phyloP scores from a whole-genome alignment of 2,797 vertebrate genomes.

The Myiotriccus ornatus region DNA sequence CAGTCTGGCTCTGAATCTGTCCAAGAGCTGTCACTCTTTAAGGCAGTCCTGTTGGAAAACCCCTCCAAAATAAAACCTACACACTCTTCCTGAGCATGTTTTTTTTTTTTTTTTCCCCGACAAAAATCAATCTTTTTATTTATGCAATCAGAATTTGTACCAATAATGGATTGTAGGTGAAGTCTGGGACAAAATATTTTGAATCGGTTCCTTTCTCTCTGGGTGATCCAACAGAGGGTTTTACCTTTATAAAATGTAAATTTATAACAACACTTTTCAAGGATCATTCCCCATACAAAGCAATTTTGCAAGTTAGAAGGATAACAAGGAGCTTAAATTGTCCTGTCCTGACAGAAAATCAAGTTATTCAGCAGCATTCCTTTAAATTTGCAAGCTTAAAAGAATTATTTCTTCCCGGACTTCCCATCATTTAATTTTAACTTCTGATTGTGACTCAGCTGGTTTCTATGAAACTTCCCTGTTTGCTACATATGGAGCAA shows the following conservation, averaged over 20 bases:
- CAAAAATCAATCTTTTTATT: not conserved
- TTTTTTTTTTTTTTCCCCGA: not conserved
- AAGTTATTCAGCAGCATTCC: not conserved
- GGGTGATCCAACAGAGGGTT: not conserved
- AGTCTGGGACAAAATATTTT: not conserved
- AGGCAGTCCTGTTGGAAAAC: not conserved
- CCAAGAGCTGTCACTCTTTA: not conserved
- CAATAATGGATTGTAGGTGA: not conserved
- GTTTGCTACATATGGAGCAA: conserved; percentile 82
- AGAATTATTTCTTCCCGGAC: not conserved
- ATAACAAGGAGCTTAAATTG: not conserved
- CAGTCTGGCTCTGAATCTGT: not conserved
- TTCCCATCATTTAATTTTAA: not conserved
- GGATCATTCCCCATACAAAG: not conserved
- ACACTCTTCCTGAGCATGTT: not conserved
- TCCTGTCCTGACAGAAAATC: not conserved
- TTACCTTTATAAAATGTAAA: not conserved
- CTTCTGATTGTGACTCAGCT: conserved; percentile 71
- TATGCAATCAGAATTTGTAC: conserved; percentile 33
- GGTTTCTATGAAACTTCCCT: conserved; percentile 93
- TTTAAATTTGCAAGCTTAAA: fast-evolving
- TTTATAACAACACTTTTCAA: not conserved
- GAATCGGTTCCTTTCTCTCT: not conserved
- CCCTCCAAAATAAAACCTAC: not conserved
- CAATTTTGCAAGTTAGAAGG: not conserved